Evolutionary conservation across 2,888 invertebrate species (phyloP).

Genomic region (Electrophaes corylata): DNA sequence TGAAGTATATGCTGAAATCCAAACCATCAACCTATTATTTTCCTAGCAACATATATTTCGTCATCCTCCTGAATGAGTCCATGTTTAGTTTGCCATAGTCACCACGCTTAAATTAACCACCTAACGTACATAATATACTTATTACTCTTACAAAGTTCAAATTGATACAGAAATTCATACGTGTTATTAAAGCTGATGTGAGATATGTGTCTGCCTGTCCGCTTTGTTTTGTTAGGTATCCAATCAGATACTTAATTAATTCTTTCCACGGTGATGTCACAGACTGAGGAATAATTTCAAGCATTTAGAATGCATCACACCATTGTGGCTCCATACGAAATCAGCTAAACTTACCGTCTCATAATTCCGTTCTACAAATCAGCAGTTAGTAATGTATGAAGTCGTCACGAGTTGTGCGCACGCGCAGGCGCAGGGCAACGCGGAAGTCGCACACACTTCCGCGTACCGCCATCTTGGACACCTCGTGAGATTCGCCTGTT

Average conservation of each 20-base stretch:
- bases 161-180: too few species aligned
- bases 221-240: not conserved
- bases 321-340: constrained; percentile 10
- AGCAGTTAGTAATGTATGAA: constrained; percentile 68
- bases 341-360: constrained; percentile 47
- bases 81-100: too few species aligned
- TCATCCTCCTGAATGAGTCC: too few species aligned
- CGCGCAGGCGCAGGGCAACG: constrained; percentile 73
- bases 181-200: too few species aligned
- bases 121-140: too few species aligned
- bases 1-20: too few species aligned
- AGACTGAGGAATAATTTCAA: constrained; percentile 1
- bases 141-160: too few species aligned
- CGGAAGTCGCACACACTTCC: constrained; percentile 80
- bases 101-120: too few species aligned
- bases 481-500: constrained; percentile 68
- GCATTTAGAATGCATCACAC: constrained; percentile 17
- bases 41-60: too few species aligned
- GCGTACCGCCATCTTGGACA: constrained; percentile 82
- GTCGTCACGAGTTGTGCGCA: constrained; percentile 71
- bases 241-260: constrained; percentile 1
- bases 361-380: constrained; percentile 57
- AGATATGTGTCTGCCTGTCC: too few species aligned
- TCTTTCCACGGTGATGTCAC: constrained; percentile 11
- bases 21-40: too few species aligned